A percentile compares a stretch with the other conserved stretches of the same genome.
Evolutionary conservation across 2,113 vertebrate genomes (phyloP).

Genomic region (Bujurquina vittata): DNA sequence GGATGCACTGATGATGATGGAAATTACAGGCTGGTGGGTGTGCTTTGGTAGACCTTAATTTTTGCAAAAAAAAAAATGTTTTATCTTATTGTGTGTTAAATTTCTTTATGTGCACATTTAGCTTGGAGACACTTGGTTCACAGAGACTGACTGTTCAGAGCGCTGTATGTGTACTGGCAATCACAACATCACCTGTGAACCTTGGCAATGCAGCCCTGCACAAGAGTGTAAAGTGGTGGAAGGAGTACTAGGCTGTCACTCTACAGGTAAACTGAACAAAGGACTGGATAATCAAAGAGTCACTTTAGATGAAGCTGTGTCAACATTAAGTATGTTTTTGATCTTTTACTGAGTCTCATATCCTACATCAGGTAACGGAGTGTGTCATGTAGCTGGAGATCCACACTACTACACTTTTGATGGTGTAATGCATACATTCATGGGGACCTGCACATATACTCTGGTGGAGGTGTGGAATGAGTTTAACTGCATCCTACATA

Average conservation of each 20-base stretch:
- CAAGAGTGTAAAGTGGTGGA: constrained; percentile 85
- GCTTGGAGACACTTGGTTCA: constrained; percentile 87
- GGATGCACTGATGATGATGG: constrained; percentile 82
- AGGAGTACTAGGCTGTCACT: constrained; percentile 86
- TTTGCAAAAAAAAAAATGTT: background rate
- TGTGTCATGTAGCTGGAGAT: constrained; percentile 88
- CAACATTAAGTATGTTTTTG: background rate
- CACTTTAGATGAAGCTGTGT: fast-evolving
- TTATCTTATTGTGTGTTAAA: background rate
- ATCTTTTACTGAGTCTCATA: background rate
- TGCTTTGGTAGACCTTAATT: background rate
- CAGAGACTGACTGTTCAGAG: constrained; percentile 77
- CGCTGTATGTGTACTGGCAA: constrained; percentile 82
- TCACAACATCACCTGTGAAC: constrained; percentile 74
- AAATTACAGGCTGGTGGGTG: constrained; percentile 81
- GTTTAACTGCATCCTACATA: background rate
- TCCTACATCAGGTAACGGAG: constrained; percentile 79
- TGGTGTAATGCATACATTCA: constrained; percentile 86
- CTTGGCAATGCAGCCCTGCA: constrained; percentile 85
- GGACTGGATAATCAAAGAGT: background rate
- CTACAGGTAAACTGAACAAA: constrained; percentile 76
- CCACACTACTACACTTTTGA: constrained; percentile 94
- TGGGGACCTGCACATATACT: constrained; percentile 93
- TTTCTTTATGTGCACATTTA: constrained; percentile 42
- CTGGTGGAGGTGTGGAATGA: constrained; percentile 77